Conservation (phyloP, 2,888 invertebrate genomes). For the Gryllus longicercus region DNA sequence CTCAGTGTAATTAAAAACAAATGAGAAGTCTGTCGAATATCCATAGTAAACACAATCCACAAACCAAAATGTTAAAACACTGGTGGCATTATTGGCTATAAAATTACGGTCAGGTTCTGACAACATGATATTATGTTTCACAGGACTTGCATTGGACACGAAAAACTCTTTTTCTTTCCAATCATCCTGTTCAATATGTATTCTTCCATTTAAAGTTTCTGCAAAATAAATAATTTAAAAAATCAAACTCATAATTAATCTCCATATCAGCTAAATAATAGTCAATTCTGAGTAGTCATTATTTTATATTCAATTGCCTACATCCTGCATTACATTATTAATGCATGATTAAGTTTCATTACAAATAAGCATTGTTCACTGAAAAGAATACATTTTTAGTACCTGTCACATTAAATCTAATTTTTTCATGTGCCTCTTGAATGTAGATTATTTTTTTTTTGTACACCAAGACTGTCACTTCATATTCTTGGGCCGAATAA, state of each 20-base stretch:
- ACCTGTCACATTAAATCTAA: neutral
- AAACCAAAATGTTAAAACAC: conserved; percentile 71
- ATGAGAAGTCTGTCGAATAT: conserved; percentile 57
- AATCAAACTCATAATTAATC: conserved; percentile 4
- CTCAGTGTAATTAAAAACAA: conserved; percentile 62
- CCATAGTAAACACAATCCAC: conserved; percentile 71
- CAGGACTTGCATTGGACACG: conserved; percentile 60
- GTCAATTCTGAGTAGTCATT: neutral
- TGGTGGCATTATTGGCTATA: conserved; percentile 54
- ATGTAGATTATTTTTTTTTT: too few relatives aligned
- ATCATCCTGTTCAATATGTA: conserved; percentile 62
- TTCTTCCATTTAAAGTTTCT: conserved; percentile 66
- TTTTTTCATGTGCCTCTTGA: neutral
- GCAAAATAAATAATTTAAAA: conserved; percentile 40
- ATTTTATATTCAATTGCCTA: too few relatives aligned
- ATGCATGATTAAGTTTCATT: neutral
- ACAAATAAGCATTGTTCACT: neutral
- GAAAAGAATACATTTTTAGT: neutral
- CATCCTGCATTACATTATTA: neutral
- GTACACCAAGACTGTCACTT: too few relatives aligned
- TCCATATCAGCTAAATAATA: neutral
- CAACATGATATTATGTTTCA: conserved; percentile 58
- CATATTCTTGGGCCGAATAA: too few relatives aligned
- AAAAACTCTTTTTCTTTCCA: conserved; percentile 54
- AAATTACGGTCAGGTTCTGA: conserved; percentile 60